Base-by-base conservation (phyloP, 2,888 invertebrate genomes). In the Apamea anceps region DNA sequence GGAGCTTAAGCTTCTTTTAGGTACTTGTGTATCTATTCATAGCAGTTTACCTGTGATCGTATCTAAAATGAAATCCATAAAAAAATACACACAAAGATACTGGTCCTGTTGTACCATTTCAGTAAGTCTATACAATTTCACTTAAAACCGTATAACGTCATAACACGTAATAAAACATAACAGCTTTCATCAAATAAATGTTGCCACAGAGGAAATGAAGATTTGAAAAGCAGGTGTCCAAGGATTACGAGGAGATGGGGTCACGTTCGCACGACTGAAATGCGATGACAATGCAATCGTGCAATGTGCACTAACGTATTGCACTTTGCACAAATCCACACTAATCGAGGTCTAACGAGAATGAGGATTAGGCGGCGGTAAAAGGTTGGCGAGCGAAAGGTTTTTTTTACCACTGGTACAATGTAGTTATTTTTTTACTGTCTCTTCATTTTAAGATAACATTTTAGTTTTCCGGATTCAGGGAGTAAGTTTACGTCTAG, bases 251-350 rank as follows among this genome's bases (percentile, higher is more conserved):
- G 91, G 85, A 95, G 95, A 96, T 96, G 93, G 94, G 93, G 94
- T 96, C 96, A 96, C 96, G 96, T 96, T 93, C 91, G 84, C 85
- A 79, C 90, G 89, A 90, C 93, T 94, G 94, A 95, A 93, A 96
- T 95, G 96, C 94, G 95, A 95, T 95, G 96, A 96, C 96, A 96
- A 88, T 94, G 96, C 96, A 96, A 95, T 95, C 92, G 93, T 91
- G 93, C 91, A 88, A 91, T 91, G 92, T 94, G 90, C 82, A 74
- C 92, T 90, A 94, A 94, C 93, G 88, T 90, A 86, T 85, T 88
- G 90, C 89, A 90, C 89, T 91, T 87, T 72, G 65, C 62, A 86
- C 84, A 76, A 92, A 92, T 92, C 91, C 90, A 85, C 75, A 87
- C 88, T 92, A 93, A 93, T 92, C 90, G 89, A 87, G 88, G 65